Base-by-base conservation (phyloP, 2,888 invertebrate species). In the Fissipunctia ypsillon region DNA sequence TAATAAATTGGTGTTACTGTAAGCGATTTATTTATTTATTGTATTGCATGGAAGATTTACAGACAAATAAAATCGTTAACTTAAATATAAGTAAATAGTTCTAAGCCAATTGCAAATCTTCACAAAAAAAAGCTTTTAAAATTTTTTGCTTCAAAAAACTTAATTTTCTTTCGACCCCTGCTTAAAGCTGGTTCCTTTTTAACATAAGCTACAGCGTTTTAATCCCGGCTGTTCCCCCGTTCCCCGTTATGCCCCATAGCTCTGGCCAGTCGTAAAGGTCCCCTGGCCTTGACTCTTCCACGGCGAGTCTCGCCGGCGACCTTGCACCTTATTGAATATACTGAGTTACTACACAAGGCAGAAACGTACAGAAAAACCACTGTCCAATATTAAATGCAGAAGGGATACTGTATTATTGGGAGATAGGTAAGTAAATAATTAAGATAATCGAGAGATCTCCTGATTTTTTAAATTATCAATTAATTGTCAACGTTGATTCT, bases 311-410 rank as follows among this genome's bases (percentile, higher is more conserved):
- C 83, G 85, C 82, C 80, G 83, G 85, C 90, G 91, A 86, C 92
- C 92, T 92, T 92, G 92, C 89, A 84, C 83, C 84, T 89, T 88
- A 89, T 87, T 87, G 86, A 89, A 86, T 87, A 89, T 86, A 87
- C 85, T 85, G 81, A 87, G 83, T 82, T 70, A 41, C 57, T 45
- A 41, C 80, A 64, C 56, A 22, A 74, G 22, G 28, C 5, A 50
- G 16, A 9, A 1, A 19, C 0, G 6, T 16, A 22, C 84, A 80
- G 74, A 81, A 80, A 52, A 19, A 35, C 35, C 7, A 22, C 22
- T 4, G 3, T 59, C 19, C 28, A 10, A 19, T 56, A 31, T 9
- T 31, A 56, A 43, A 4, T 31, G 54, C 28, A 31, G 9, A 31
- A 19, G 19, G 54, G 28, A 19, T 28, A 54, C 3, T n/a, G 3